Percentiles rank a stretch among this genome's conserved stretches.
phyloP scores from a whole-genome alignment of 2,113 vertebrate genomes.

The Oriolus oriolus region DNA sequence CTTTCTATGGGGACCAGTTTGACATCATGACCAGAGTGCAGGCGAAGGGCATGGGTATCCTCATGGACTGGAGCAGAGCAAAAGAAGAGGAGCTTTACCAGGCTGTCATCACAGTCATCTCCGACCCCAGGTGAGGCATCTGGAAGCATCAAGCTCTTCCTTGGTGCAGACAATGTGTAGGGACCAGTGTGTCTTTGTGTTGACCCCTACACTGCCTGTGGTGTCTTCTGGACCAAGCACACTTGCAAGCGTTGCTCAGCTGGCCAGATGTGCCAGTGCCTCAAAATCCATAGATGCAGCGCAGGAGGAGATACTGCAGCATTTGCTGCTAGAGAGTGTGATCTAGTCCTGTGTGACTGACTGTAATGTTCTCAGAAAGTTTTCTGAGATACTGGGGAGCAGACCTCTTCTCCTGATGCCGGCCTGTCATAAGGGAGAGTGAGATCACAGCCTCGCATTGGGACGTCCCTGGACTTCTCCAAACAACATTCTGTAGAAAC shows the following conservation, averaged over 20 bases:
- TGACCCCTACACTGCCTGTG: neutral
- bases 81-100: constrained; percentile 60
- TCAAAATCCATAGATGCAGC: neutral
- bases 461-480: neutral
- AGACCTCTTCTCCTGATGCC: neutral
- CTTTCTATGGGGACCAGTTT: constrained; percentile 71
- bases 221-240: neutral
- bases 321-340: neutral
- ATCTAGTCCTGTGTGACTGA: neutral
- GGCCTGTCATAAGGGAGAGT: neutral
- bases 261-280: neutral
- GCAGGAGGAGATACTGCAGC: neutral
- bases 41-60: constrained; percentile 65
- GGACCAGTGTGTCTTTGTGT: neutral
- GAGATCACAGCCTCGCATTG: neutral
- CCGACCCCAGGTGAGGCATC: constrained; percentile 54
- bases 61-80: constrained; percentile 59
- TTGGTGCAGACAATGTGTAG: no score
- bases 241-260: neutral
- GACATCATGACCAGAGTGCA: constrained; percentile 70
- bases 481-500: neutral
- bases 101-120: constrained; percentile 24
- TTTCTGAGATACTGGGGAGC: neutral
- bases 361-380: neutral
- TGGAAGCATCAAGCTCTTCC: neutral